A percentile compares a stretch with the other conserved stretches of the same genome.
phyloP scores from a whole-genome alignment of 2,797 vertebrate species.

The Synaphobranchus kaupii region DNA sequence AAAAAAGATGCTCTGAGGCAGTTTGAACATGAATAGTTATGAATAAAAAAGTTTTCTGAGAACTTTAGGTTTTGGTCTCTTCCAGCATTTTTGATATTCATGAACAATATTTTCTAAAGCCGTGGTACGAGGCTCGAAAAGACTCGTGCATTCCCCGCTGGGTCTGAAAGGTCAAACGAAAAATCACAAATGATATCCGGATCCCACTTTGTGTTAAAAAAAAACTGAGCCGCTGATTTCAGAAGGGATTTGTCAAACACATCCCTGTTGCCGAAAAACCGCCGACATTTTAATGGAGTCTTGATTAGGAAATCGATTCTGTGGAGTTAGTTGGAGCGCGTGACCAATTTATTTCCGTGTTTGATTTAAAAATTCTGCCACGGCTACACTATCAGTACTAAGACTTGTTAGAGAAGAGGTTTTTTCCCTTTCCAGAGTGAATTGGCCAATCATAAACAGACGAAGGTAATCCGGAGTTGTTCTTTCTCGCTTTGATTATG shows the following conservation, averaged over 20 bases:
- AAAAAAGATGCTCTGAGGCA: background rate
- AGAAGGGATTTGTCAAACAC: background rate
- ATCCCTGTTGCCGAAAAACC: background rate
- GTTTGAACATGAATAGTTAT: background rate
- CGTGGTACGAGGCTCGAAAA: background rate
- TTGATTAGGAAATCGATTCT: background rate
- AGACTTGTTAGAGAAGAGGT: background rate
- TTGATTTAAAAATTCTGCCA: background rate
- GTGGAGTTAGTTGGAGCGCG: background rate
- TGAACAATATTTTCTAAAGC: background rate
- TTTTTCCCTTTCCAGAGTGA: background rate
- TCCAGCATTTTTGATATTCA: background rate
- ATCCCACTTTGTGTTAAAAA: too few relatives aligned
- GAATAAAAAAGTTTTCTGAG: background rate
- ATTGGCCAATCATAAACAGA: background rate
- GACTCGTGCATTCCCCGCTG: background rate
- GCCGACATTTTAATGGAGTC: background rate
- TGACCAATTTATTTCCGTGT: background rate
- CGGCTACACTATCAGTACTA: background rate
- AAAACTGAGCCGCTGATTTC: conserved; percentile 1
- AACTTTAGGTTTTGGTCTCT: background rate
- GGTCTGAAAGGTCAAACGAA: background rate
- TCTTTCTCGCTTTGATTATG: background rate
- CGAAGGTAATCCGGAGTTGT: background rate
- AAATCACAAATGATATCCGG: background rate